Evolutionary conservation across 2,888 invertebrate genomes (phyloP), one percentile per base, ranked within the genome.

Genomic region (Cyclophora albipunctata): DNA sequence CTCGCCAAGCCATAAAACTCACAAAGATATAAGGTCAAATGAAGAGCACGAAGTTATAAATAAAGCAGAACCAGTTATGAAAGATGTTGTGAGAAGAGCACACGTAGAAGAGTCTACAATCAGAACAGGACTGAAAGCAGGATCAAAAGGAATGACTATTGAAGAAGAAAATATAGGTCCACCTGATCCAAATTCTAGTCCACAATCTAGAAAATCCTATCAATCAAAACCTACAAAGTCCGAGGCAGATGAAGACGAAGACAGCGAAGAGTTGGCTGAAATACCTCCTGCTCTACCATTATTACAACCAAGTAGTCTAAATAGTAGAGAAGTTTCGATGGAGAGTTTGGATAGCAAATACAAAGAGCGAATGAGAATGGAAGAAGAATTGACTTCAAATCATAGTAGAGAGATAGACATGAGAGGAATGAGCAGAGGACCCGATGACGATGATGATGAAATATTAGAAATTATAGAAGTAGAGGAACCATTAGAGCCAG

Each of bases 281-380:
- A 91, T 94, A 51, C 95, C 95, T n/a, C 95, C 95, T 5, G 95
- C 95, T 34, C 75, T 95, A 57, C 95, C 95, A 5, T 81, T 95
- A 40, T 93, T 95, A 54, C 94, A 95, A 74, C 94, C 94, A 2
- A 86, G 84, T 63, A 87, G 86, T 61, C 80, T 95, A 37, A 94
- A 93, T 67, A 94, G 94, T 62, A 88, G 95, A 60, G 95, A 95
- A 84, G 94, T 95, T 20, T 95, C 95, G 5, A 92, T 95, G 85
- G 95, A 95, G 79, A 95, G 94, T 70, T 86, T 95, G 70, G 94
- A 95, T 80, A 91, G 93, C 52, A 91, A 94, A 66, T 90, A 93
- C 65, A 93, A 93, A 74, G 95, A 95, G 75, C 90, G 94, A 49
- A 88, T 94, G 66, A 89, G 90, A 67, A 90, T 90, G 78, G 90